Evolutionary conservation across 1,140 invertebrate species (phyloP), one percentile per base, ranked within the genome.

Genomic region (Thrips palmi): DNA sequence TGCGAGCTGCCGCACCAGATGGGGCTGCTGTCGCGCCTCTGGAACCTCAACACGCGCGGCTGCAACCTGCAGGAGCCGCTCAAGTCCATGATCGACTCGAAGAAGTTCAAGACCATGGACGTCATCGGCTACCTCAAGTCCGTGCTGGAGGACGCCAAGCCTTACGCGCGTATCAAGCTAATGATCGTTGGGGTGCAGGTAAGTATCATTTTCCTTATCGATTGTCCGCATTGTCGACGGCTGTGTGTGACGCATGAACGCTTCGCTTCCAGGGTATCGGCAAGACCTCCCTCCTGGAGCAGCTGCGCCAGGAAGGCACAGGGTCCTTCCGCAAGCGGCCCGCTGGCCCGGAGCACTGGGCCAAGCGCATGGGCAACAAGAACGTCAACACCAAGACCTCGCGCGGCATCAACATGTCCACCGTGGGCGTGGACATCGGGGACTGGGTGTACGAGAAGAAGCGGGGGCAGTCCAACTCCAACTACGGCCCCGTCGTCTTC

Each of bases 161-260:
- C 87, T 0, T 97, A 97, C 57, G 82, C 87, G 4, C 64, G 87
- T 25, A 88, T 98, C 78, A 97, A 97, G 54, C 62, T 98, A 2
- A 97, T 99, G 92, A 76, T 98, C 31, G 89, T 97, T 11, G 94
- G 94, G 0, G 72, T 86, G 7, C 83, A 93, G 53, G 85, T 84
- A 7, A 27, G 24, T 27, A 8, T 12, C 24, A 8, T 8, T 7
- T 8, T 27, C 12, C 24, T 27, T 27, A 27, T 27, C 12, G 12
- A 7, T 27, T 7, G 7, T 27, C 24, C 12, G 12, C 12, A 8
- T 27, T 27, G 24, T 27, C 12, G n/a, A n/a, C n/a, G n/a, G n/a
- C n/a, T n/a, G n/a, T n/a, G n/a, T n/a, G n/a, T n/a, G n/a, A n/a
- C n/a, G n/a, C n/a, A n/a, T n/a, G 12, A 27, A 79, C n/a, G n/a